A percentile compares a stretch with the other conserved stretches of the same genome.
Evolutionary conservation across 2,113 vertebrate species (phyloP).

Genomic region (Rhinichthys klamathensis): DNA sequence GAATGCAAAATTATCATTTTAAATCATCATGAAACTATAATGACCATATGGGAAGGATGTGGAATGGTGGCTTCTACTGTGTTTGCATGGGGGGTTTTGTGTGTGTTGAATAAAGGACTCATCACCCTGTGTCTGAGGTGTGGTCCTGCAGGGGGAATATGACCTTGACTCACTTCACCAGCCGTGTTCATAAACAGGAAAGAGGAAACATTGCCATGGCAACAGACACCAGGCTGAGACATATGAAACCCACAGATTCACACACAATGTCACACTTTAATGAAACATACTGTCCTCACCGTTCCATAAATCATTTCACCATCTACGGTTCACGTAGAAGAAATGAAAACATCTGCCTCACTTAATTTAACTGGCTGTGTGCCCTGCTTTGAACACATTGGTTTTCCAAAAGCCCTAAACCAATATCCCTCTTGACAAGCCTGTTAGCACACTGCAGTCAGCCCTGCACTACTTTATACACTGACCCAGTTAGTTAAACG

Average conservation of each 20-base stretch:
- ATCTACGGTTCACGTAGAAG: conserved; percentile 28
- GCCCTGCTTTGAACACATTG: background rate
- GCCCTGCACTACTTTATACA: conserved; percentile 17
- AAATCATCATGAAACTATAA: background rate
- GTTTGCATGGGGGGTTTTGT: background rate
- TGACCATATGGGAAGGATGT: background rate
- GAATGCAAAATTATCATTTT: background rate
- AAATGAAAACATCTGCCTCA: conserved; percentile 33
- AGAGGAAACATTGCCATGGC: conserved; percentile 86
- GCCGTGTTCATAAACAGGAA: conserved; percentile 79
- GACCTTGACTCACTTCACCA: conserved; percentile 84
- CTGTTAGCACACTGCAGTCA: conserved; percentile 8
- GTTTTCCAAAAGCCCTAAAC: conserved; percentile 1
- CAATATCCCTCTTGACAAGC: conserved; percentile 9
- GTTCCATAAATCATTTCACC: conserved; percentile 39
- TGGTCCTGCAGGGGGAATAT: conserved; percentile 72
- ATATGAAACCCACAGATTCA: conserved; percentile 75
- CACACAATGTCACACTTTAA: conserved; percentile 46
- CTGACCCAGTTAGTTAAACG: conserved; percentile 18
- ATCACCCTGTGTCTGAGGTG: conserved; percentile 68
- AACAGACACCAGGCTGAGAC: conserved; percentile 85
- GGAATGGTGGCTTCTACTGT: background rate
- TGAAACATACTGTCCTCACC: conserved; percentile 40
- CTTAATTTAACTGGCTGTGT: background rate
- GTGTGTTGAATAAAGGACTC: conserved; percentile 65